A percentile compares a stretch with the other conserved stretches of the same genome.
Conservation (phyloP, 2,113 vertebrate species). For the Xiphias gladius region DNA sequence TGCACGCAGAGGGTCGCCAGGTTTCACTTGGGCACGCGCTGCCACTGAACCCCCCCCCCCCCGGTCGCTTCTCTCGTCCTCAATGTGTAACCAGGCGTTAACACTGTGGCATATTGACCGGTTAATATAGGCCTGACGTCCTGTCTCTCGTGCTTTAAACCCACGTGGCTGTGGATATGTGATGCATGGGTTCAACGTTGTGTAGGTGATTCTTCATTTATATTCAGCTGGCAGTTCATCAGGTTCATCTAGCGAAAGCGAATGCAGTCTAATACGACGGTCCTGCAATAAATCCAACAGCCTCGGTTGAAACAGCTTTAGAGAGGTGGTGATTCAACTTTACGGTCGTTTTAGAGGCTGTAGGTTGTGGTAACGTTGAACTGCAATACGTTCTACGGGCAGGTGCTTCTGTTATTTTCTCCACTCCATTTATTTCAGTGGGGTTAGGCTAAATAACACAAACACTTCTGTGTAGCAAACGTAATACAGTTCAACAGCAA, state of each 20-base stretch:
- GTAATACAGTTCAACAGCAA: background rate
- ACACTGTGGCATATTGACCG: slow-evolving; percentile 67
- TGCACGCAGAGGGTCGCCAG: slow-evolving; percentile 69
- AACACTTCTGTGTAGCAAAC: background rate
- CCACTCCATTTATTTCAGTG: background rate
- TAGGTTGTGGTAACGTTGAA: background rate
- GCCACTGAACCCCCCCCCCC: background rate
- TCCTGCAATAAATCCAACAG: background rate
- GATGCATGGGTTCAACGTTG: too few species aligned
- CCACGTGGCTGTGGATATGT: slow-evolving; percentile 24
- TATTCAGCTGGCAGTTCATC: background rate
- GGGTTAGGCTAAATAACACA: background rate
- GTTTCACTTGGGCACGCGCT: slow-evolving; percentile 72
- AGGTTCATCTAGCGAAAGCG: background rate
- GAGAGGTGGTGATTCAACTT: background rate
- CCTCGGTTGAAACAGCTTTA: background rate
- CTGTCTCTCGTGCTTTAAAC: slow-evolving; percentile 39
- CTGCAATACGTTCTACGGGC: too few species aligned
- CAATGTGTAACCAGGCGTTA: slow-evolving; percentile 70
- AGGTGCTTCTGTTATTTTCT: background rate
- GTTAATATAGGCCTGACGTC: slow-evolving; percentile 35
- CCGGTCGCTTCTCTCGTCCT: slow-evolving; percentile 48
- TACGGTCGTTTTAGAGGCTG: background rate
- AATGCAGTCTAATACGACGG: background rate
- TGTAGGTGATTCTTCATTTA: background rate